These are phyloP conservation scores for Brevimyrus niger DNA, from an alignment of 2,113 vertebrate genomes.

Conservation along the genomic window DNA sequence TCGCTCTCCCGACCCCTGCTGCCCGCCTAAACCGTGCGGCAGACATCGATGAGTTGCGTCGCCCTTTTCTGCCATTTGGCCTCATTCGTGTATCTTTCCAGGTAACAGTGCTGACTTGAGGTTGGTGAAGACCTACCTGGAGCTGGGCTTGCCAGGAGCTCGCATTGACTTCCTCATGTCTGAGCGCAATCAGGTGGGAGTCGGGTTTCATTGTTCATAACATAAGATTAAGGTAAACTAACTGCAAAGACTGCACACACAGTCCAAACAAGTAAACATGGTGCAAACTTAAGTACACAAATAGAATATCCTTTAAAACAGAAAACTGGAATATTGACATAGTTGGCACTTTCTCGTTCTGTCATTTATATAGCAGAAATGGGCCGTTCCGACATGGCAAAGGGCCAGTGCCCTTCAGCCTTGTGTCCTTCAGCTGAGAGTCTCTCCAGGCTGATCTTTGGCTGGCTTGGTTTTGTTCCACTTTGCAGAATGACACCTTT, in stretches of 20 bases:
- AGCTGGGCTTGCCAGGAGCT: slow-evolving; percentile 89
- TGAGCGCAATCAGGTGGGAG: slow-evolving; percentile 88
- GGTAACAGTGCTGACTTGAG: slow-evolving; percentile 96
- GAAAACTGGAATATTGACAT: not conserved
- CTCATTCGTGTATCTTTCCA: slow-evolving; percentile 36
- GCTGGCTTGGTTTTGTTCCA: slow-evolving; percentile 28
- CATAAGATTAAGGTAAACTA: not conserved
- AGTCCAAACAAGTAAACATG: not conserved
- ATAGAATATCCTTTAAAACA: not conserved
- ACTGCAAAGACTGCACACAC: no score
- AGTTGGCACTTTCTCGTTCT: not conserved
- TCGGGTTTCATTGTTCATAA: not conserved
- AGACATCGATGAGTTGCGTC: not conserved
- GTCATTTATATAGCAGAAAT: not conserved
- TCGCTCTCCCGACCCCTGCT: not conserved
- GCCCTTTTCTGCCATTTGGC: not conserved
- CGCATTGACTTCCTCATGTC: slow-evolving; percentile 97
- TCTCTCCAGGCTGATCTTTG: not conserved
- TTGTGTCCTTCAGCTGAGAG: not conserved
- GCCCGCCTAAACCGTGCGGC: not conserved
- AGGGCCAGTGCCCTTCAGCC: not conserved
- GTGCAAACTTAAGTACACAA: not conserved
- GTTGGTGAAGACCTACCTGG: slow-evolving; percentile 94
- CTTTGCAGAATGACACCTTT: slow-evolving; percentile 92
- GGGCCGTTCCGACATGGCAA: not conserved